phyloP scores from a whole-genome alignment of 2,888 invertebrate species.

The Zygogramma bicolorata region DNA sequence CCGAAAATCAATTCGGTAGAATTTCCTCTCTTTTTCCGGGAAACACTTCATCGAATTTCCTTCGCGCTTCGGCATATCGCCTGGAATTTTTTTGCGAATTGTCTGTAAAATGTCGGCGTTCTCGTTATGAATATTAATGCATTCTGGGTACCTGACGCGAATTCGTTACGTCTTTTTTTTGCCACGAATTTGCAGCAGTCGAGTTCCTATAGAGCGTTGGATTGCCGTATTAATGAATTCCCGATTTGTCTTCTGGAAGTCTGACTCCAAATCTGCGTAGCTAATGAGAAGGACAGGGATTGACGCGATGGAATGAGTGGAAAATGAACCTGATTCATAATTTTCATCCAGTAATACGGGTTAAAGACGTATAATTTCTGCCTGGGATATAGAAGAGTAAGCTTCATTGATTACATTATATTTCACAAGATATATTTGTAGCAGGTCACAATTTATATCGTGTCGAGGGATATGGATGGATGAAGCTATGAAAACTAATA shows the following conservation, averaged over 20 bases:
- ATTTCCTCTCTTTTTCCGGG: neutral
- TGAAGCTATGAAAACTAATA: no score
- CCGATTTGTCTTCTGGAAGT: neutral
- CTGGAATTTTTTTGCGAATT: neutral
- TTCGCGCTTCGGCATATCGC: neutral
- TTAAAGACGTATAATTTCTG: no score
- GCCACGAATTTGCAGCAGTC: neutral
- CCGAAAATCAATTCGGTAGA: no score
- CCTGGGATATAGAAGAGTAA: no score
- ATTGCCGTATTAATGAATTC: neutral
- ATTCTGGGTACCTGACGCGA: neutral
- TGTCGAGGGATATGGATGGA: no score
- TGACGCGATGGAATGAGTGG: neutral
- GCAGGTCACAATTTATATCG: no score
- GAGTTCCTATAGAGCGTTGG: neutral
- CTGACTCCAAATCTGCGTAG: neutral
- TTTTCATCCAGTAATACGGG: no score
- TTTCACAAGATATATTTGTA: no score
- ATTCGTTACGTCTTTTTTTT: neutral
- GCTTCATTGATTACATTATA: no score
- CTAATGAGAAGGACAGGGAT: neutral
- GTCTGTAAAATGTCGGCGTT: constrained; percentile 7
- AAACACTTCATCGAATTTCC: neutral
- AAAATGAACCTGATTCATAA: no score
- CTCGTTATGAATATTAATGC: constrained; percentile 18